These are phyloP conservation scores for Spea bombifrons DNA, from an alignment of 2,113 vertebrate genomes.

Conservation along the genomic window DNA sequence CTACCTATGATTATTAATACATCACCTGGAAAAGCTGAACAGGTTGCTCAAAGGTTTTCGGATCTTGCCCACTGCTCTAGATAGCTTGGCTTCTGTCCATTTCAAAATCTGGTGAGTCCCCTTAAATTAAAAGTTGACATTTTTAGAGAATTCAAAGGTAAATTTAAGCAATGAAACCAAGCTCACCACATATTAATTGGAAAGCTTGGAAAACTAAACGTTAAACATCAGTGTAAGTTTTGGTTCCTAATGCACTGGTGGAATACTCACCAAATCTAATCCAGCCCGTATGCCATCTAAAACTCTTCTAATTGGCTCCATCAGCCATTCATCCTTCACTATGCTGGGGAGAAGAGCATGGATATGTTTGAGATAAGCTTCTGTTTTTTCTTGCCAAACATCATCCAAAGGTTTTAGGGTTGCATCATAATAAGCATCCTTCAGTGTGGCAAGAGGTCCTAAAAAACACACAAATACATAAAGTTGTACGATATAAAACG, in stretches of 20 bases:
- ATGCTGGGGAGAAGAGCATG: conserved; percentile 62
- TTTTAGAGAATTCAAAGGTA: too few species aligned
- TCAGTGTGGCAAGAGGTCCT: conserved; percentile 77
- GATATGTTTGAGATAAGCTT: conserved; percentile 58
- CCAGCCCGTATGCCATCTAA: conserved; percentile 53
- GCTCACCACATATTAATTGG: too few species aligned
- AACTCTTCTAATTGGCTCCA: conserved; percentile 56
- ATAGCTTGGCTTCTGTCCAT: conserved; percentile 52
- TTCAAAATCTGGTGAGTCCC: conserved; percentile 59
- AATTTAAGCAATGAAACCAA: too few species aligned
- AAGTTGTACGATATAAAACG: too few species aligned
- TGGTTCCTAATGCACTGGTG: neutral
- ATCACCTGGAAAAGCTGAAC: conserved; percentile 59
- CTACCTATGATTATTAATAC: too few species aligned
- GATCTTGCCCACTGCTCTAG: conserved; percentile 54
- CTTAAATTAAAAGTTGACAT: conserved; percentile 47
- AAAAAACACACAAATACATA: conserved; percentile 14
- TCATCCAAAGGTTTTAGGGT: conserved; percentile 67
- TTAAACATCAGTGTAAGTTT: too few species aligned
- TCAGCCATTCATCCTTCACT: conserved; percentile 65
- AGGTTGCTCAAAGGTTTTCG: conserved; percentile 53
- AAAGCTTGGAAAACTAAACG: too few species aligned
- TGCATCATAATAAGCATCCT: conserved; percentile 79
- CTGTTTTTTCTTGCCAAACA: conserved; percentile 66
- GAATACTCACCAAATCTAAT: conserved; percentile 71